Conservation (phyloP, 2,888 invertebrate genomes). For the Apamea anceps region DNA sequence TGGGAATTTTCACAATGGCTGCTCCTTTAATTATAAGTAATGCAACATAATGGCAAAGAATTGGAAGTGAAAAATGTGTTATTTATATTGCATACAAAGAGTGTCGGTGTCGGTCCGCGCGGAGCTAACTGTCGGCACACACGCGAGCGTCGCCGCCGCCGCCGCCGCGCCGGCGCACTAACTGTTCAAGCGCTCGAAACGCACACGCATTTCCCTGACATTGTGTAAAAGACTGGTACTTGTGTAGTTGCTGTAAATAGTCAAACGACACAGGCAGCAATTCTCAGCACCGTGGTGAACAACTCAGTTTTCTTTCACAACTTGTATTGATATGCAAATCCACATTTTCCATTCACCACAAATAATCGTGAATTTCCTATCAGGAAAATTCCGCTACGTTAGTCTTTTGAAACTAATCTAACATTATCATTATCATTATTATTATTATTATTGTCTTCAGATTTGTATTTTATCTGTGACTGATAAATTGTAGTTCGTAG, state of each 20-base stretch:
- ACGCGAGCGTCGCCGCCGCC: conserved; percentile 65
- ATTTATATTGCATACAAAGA: conserved; percentile 78
- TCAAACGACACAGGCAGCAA: conserved; percentile 22
- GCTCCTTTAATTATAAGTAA: conserved; percentile 81
- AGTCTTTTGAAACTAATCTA: conserved; percentile 24
- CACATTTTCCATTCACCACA: conserved; percentile 27
- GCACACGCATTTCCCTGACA: conserved; percentile 24
- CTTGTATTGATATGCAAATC: conserved; percentile 29
- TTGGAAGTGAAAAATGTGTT: conserved; percentile 75
- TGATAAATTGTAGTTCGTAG: conserved; percentile 47
- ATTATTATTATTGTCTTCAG: conserved; percentile 43
- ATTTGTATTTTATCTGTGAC: conserved; percentile 37
- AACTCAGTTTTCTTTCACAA: conserved; percentile 21
- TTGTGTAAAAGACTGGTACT: conserved; percentile 19
- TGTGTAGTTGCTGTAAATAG: background rate
- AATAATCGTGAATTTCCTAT: conserved; percentile 10
- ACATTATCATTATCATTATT: too few species aligned
- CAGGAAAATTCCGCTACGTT: conserved; percentile 40
- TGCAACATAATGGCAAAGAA: conserved; percentile 77
- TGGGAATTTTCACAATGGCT: conserved; percentile 81
- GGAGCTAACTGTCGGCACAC: conserved; percentile 70
- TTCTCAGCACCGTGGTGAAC: conserved; percentile 14
- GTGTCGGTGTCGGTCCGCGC: conserved; percentile 67
- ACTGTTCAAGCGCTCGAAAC: conserved; percentile 20
- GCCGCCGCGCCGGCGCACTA: conserved; percentile 9